Evolutionary conservation across 2,113 vertebrate genomes (phyloP), one percentile per base, ranked within the genome.

Genomic region (Struthidea cinerea): DNA sequence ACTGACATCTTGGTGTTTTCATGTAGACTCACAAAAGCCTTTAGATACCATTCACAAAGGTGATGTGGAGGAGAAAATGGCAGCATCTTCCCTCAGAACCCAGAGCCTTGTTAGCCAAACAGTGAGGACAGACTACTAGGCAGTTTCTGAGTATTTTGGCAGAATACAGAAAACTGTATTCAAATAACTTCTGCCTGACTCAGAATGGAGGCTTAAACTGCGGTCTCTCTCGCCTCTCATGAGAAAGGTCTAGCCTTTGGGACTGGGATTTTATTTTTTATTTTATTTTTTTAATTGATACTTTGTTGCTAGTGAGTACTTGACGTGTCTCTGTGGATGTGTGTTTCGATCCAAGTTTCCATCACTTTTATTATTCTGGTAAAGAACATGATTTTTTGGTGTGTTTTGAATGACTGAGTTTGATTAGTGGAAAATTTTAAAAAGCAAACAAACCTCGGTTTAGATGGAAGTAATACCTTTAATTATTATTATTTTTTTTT

Each of bases 361-460:
- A 33, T 67, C 22, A 33, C 42, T 92, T 95, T 64, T 87, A 78
- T 84, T 89, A 56, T 33, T 77, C 52, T 79, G 60, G 69, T 91
- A 84, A 93, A 95, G 27, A 63, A 37, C 5, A n/a, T 19, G 12
- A 23, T 37, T 87, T 92, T 50, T 80, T 28, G 53, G 17, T 35
- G 7, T 69, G 16, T 81, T 11, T 90, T 74, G 42, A 90, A 61
- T 59, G 27, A 26, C 41, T 4, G 6, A 67, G 12, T 92, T 81
- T 84, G 52, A 56, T 71, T 52, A 78, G 14, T 68, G 19, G 35
- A 89, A 87, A 84, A 87, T 64, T 86, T 2, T 81, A 47, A 86
- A 96, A 69, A 84, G 39, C 7, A 78, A 92, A 63, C 9, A 33
- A 84, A 60, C 10, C 5, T 60, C 33, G 9, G 1, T 56, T 90